phyloP scores from a whole-genome alignment of 2,113 vertebrate species.

The Heloderma charlesbogerti region DNA sequence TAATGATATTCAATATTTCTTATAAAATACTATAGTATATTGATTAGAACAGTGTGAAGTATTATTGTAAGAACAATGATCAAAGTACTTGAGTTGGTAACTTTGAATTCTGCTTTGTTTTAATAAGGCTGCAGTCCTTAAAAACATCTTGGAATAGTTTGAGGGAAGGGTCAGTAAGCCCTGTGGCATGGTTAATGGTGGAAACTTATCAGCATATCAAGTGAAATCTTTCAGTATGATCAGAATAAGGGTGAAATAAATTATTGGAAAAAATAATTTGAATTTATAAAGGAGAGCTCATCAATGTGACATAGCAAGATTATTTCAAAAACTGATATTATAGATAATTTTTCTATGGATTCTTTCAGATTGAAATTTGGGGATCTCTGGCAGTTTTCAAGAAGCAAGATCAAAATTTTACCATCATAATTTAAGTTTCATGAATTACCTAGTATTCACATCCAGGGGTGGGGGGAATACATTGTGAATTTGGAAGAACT shows the following conservation, averaged over 20 bases:
- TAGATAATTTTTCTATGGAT: background rate
- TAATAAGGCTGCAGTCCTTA: constrained; percentile 16
- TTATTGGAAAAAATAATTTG: background rate
- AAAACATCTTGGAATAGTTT: background rate
- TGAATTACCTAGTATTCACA: background rate
- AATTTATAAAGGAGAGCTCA: background rate
- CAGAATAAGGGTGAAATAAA: background rate
- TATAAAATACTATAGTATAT: constrained; percentile 1
- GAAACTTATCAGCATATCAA: constrained; percentile 2
- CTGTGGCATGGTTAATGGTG: background rate
- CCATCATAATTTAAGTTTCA: background rate
- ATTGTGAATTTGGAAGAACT: no score
- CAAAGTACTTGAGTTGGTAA: background rate
- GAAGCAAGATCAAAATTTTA: background rate
- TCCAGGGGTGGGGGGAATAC: background rate
- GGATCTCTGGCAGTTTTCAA: background rate
- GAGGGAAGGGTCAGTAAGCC: background rate
- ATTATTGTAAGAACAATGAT: background rate
- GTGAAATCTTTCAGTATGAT: background rate
- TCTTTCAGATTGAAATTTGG: background rate
- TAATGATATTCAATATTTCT: constrained; percentile 15
- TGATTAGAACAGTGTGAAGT: constrained; percentile 19
- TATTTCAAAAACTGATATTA: background rate
- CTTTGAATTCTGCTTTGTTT: background rate
- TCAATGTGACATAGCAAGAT: background rate